Conservation (phyloP, 2,797 vertebrate species). For the Coranthus polyacanthus region DNA sequence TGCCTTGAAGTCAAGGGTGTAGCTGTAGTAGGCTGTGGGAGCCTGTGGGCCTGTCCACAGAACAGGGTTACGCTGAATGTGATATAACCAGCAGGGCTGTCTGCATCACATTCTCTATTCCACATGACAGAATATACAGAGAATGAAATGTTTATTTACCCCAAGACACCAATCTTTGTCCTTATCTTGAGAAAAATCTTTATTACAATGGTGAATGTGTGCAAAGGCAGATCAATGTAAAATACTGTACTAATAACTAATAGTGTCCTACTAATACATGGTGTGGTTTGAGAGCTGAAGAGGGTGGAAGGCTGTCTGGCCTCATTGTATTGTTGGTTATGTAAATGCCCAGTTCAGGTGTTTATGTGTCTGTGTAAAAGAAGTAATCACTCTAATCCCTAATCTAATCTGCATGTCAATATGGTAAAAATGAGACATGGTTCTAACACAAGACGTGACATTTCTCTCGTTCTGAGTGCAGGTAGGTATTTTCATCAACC, state of each 20-base stretch:
- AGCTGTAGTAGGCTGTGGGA: conserved; percentile 64
- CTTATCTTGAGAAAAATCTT: conserved; percentile 23
- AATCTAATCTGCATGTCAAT: conserved; percentile 8
- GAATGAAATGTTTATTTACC: conserved; percentile 68
- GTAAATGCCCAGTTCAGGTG: conserved; percentile 12
- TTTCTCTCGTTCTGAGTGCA: conserved; percentile 2
- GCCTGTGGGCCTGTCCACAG: conserved; percentile 78
- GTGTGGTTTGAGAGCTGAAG: not conserved
- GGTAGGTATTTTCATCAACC: conserved; percentile 31
- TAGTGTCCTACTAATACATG: not conserved
- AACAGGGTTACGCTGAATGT: conserved; percentile 60
- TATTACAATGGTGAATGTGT: conserved; percentile 6
- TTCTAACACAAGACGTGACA: conserved; percentile 2
- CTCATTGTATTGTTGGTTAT: conserved; percentile 1
- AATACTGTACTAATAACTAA: conserved; percentile 1
- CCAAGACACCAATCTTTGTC: conserved; percentile 46
- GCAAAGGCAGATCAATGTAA: conserved; percentile 11
- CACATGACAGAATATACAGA: conserved; percentile 70
- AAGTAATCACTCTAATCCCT: not conserved
- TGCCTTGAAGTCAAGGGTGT: conserved; percentile 80
- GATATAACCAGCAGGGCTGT: conserved; percentile 74
- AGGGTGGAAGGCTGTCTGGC: not conserved
- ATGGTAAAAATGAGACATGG: conserved; percentile 5
- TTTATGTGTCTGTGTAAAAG: conserved; percentile 14
- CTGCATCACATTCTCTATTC: conserved; percentile 69